phyloP scores from a whole-genome alignment of 1,140 invertebrate genomes.

The Drosophila eugracilis region DNA sequence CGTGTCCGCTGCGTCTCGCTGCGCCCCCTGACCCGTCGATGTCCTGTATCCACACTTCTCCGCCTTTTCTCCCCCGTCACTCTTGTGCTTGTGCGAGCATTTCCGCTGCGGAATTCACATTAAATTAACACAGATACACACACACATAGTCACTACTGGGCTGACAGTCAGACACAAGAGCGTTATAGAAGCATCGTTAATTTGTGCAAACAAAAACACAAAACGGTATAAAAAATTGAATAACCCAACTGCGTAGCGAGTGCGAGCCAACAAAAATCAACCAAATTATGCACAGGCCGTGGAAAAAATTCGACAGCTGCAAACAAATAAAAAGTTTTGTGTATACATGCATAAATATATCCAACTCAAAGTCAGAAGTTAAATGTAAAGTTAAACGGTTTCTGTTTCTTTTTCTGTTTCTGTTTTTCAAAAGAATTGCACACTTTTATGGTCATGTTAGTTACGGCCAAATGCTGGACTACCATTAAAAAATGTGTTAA shows the following conservation, averaged over 20 bases:
- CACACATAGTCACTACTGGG: background rate
- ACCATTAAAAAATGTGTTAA: background rate
- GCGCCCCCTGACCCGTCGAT: background rate
- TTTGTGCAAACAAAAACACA: slow-evolving; percentile 71
- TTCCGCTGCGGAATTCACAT: slow-evolving; percentile 79
- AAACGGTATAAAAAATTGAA: slow-evolving; percentile 23
- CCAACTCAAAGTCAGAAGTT: slow-evolving; percentile 57
- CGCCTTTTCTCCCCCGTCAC: background rate
- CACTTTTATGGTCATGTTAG: background rate
- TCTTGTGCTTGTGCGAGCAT: slow-evolving; percentile 50
- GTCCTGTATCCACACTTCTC: slow-evolving; percentile 3
- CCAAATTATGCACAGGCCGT: slow-evolving; percentile 48
- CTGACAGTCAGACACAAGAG: slow-evolving; percentile 40
- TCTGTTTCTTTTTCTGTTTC: no score
- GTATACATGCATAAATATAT: slow-evolving; percentile 30
- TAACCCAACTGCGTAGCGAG: slow-evolving; percentile 23
- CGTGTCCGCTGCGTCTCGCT: slow-evolving; percentile 50
- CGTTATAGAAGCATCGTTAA: slow-evolving; percentile 72
- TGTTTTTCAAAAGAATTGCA: background rate
- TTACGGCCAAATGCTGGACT: background rate
- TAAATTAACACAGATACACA: slow-evolving; percentile 70
- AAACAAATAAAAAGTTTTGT: slow-evolving; percentile 52
- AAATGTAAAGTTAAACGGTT: slow-evolving; percentile 60
- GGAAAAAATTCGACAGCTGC: slow-evolving; percentile 47
- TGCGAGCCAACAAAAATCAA: slow-evolving; percentile 4